phyloP scores from a whole-genome alignment of 1,140 invertebrate genomes.

The Gonioctena quinquepunctata region DNA sequence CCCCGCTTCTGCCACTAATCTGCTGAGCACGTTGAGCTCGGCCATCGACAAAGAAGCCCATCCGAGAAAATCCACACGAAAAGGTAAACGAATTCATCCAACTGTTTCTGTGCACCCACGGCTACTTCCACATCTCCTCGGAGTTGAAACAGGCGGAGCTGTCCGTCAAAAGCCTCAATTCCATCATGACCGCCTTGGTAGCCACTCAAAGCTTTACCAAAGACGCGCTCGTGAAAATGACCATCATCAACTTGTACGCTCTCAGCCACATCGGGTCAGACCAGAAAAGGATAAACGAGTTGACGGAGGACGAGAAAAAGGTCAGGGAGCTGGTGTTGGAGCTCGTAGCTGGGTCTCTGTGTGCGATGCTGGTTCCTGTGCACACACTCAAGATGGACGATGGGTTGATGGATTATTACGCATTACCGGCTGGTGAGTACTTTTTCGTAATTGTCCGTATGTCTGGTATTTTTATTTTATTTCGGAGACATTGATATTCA shows the following conservation, averaged over 20 bases:
- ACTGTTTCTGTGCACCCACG: constrained; percentile 71
- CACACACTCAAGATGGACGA: constrained; percentile 66
- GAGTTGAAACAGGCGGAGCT: constrained; percentile 64
- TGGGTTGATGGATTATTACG: constrained; percentile 67
- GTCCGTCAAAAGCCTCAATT: constrained; percentile 66
- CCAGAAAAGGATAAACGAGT: constrained; percentile 51
- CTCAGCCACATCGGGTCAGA: constrained; percentile 64
- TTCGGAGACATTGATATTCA: no score
- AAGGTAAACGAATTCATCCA: constrained; percentile 70
- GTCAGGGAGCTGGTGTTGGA: constrained; percentile 65
- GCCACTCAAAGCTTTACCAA: constrained; percentile 77
- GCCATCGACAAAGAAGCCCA: constrained; percentile 57
- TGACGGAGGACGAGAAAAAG: constrained; percentile 61
- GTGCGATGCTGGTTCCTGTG: constrained; percentile 73
- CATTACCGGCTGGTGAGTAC: constrained; percentile 69
- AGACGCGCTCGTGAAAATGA: constrained; percentile 76
- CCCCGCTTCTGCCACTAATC: constrained; percentile 79
- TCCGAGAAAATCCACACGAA: constrained; percentile 62
- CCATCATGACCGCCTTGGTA: constrained; percentile 72
- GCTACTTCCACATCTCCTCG: constrained; percentile 63
- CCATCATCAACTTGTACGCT: constrained; percentile 75
- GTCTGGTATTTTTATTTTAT: no score
- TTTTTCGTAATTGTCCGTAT: no score
- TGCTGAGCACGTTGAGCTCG: constrained; percentile 68
- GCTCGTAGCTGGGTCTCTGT: constrained; percentile 69